Percentiles rank a stretch among this genome's conserved stretches.
phyloP scores from a whole-genome alignment of 2,888 invertebrate species.

The Ctena decussata region DNA sequence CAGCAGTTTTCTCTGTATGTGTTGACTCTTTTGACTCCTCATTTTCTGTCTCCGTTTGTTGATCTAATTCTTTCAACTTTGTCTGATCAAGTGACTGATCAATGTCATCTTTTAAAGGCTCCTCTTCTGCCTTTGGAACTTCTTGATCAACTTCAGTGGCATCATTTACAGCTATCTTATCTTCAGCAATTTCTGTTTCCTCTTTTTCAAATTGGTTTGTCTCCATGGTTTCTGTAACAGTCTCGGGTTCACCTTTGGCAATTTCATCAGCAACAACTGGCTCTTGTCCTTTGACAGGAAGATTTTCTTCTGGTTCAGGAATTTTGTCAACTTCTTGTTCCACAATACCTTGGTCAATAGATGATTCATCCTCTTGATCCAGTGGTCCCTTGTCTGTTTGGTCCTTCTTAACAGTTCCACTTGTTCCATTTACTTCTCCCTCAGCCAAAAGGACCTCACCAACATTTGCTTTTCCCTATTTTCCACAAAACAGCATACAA shows the following conservation, averaged over 20 bases:
- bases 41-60: no score
- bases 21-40: no score
- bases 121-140: no score
- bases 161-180: conserved; percentile 2
- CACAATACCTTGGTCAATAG: conserved; percentile 15
- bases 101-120: no score
- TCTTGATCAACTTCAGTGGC: conserved; percentile 22
- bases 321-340: not conserved
- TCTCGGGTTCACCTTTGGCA: not conserved
- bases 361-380: not conserved
- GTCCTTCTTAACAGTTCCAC: not conserved
- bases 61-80: no score
- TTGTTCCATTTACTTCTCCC: not conserved
- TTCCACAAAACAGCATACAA: not conserved
- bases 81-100: no score
- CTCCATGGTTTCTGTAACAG: conserved; percentile 3
- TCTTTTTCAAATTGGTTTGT: not conserved
- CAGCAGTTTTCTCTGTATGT: no score
- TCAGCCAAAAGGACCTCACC: not conserved
- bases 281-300: conserved; percentile 6
- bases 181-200: conserved; percentile 6
- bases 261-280: conserved; percentile 2
- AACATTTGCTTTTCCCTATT: not conserved
- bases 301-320: not conserved
- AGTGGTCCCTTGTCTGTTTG: conserved; percentile 3